A percentile compares a stretch with the other conserved stretches of the same genome.
Conservation (phyloP, 2,888 invertebrate species). For the Myopa tessellatipennis region DNA sequence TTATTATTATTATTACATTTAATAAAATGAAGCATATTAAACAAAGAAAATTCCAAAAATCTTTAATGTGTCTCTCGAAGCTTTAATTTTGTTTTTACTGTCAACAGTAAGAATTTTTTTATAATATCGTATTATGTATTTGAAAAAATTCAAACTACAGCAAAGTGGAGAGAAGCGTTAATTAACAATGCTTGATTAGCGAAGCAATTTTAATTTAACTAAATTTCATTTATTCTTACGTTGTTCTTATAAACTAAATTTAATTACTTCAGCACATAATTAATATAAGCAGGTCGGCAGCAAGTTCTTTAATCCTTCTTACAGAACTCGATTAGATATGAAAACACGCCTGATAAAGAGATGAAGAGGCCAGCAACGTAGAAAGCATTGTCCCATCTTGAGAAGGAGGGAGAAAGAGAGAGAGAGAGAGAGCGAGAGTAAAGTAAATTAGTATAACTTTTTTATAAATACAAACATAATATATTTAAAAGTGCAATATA, state of each 20-base stretch:
- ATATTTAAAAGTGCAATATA: too few species aligned
- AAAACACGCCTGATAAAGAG: conserved; percentile 76
- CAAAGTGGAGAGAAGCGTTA: not conserved
- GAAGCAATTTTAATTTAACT: conserved; percentile 16
- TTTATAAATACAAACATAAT: not conserved
- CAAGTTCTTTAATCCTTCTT: conserved; percentile 56
- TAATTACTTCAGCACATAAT: conserved; percentile 61
- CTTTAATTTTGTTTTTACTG: not conserved
- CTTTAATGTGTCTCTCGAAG: not conserved
- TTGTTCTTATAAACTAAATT: conserved; percentile 56
- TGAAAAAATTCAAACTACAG: not conserved
- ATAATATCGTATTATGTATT: not conserved
- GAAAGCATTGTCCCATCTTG: conserved; percentile 81
- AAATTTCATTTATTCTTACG: conserved; percentile 5
- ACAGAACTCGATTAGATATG: conserved; percentile 65
- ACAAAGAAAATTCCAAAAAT: too few species aligned
- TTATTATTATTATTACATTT: too few species aligned
- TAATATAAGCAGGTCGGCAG: not conserved
- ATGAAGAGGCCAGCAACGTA: conserved; percentile 86
- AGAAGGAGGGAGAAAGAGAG: conserved; percentile 45
- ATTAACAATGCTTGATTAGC: not conserved
- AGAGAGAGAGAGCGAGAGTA: not conserved
- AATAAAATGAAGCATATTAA: too few species aligned
- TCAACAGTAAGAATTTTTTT: not conserved
- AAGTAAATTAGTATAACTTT: not conserved